Evolutionary conservation across 2,797 vertebrate species (phyloP).

Genomic region (Microcaecilia unicolor): DNA sequence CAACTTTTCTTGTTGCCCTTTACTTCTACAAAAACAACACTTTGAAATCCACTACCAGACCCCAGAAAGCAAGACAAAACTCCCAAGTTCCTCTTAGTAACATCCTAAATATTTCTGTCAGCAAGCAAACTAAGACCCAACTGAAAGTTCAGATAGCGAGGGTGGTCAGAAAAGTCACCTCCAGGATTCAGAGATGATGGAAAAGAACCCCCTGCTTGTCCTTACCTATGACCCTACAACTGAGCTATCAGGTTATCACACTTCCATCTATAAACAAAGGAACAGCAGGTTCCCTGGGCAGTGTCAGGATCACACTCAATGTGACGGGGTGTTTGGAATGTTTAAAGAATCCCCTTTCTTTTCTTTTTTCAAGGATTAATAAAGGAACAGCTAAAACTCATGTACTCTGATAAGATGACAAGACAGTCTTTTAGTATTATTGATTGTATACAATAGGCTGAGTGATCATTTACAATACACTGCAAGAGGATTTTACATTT

Average conservation of each 20-base stretch:
- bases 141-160: conserved; percentile 12
- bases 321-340: conserved; percentile 60
- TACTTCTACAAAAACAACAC: too few species aligned
- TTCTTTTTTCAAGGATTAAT: conserved; percentile 45
- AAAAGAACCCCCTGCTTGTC: conserved; percentile 39
- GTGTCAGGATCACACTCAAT: conserved; percentile 52
- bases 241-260: conserved; percentile 43
- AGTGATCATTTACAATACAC: conserved; percentile 35
- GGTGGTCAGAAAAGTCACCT: conserved; percentile 25
- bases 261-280: conserved; percentile 58
- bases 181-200: conserved; percentile 28
- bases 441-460: conserved; percentile 51
- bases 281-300: conserved; percentile 36
- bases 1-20: too few species aligned
- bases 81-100: conserved; percentile 21
- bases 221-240: conserved; percentile 34
- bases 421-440: conserved; percentile 55
- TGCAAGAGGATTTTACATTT: conserved; percentile 21
- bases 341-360: conserved; percentile 28
- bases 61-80: conserved; percentile 21
- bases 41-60: too few species aligned
- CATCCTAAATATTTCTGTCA: conserved; percentile 35
- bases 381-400: conserved; percentile 56
- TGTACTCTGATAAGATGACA: conserved; percentile 53
- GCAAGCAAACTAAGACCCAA: conserved; percentile 21